These are phyloP conservation scores for Otolemur crassicaudatus DNA, from an alignment of 2,797 vertebrate genomes.

Conservation along the genomic window DNA sequence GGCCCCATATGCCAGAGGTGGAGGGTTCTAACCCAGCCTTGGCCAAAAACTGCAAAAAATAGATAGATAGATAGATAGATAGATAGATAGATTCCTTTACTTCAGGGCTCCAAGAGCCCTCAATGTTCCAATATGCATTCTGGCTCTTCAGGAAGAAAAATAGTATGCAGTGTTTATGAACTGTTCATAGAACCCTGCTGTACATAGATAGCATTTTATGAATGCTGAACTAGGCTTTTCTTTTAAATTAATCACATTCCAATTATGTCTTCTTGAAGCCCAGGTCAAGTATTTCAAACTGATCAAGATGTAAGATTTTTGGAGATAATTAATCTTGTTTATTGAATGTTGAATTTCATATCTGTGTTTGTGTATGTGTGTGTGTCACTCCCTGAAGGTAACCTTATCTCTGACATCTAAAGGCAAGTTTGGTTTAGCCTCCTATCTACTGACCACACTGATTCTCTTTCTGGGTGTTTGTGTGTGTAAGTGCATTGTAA, in stretches of 20 bases:
- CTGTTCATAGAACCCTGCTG: neutral
- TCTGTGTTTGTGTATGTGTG: neutral
- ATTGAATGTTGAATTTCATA: neutral
- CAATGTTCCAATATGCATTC: neutral
- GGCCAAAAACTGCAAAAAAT: no score
- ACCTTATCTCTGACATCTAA: neutral
- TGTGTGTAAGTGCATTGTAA: neutral
- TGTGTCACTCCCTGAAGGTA: neutral
- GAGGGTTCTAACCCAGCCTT: no score
- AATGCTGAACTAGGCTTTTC: neutral
- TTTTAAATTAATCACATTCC: conserved; percentile 42
- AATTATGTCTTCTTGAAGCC: conserved; percentile 23
- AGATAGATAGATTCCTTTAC: neutral
- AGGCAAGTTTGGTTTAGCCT: neutral
- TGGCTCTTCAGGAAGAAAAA: neutral
- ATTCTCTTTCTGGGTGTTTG: neutral
- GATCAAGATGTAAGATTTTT: neutral
- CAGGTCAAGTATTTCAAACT: neutral
- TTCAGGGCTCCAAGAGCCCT: neutral
- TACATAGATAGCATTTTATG: neutral
- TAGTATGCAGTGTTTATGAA: neutral
- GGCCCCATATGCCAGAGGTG: no score
- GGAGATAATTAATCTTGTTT: neutral
- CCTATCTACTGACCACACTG: neutral
- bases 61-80: no score